Conservation (phyloP, 2,888 invertebrate genomes). For the Epirrhoe alternata region DNA sequence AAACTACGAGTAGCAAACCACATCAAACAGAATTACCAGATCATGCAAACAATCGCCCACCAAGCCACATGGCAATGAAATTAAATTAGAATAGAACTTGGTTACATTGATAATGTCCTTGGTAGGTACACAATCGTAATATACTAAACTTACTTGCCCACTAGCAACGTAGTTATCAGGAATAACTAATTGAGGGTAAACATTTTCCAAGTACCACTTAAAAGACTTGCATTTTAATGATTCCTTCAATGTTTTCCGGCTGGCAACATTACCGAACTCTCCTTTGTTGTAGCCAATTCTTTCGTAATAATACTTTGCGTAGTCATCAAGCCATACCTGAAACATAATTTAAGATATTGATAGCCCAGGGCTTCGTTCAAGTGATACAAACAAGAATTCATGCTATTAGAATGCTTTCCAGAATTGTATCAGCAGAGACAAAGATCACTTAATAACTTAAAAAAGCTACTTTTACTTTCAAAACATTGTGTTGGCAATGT, state of each 20-base stretch:
- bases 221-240: conserved; percentile 96
- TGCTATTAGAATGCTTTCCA: too few relatives aligned
- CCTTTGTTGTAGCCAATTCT: conserved; percentile 96
- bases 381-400: too few relatives aligned
- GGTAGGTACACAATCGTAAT: not conserved
- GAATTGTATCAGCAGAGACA: too few relatives aligned
- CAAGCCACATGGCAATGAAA: not conserved
- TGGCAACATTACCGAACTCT: conserved; percentile 94
- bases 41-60: too few relatives aligned
- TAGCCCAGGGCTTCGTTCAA: too few relatives aligned
- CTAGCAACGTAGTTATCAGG: conserved; percentile 96
- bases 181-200: conserved; percentile 98
- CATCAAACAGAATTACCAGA: too few relatives aligned
- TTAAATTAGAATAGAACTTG: too few relatives aligned
- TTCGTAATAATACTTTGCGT: conserved; percentile 98
- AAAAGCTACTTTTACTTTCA: too few relatives aligned
- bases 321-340: conserved; percentile 97
- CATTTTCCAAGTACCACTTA: conserved; percentile 97
- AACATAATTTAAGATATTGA: not conserved
- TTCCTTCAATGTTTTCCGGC: conserved; percentile 90
- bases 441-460: too few relatives aligned
- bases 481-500: too few relatives aligned
- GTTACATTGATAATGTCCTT: too few relatives aligned
- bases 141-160: conserved; percentile 91
- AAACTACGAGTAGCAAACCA: not conserved